Evolutionary conservation across 2,113 vertebrate genomes (phyloP), one percentile per base, ranked within the genome.

Genomic region (Limanda limanda): DNA sequence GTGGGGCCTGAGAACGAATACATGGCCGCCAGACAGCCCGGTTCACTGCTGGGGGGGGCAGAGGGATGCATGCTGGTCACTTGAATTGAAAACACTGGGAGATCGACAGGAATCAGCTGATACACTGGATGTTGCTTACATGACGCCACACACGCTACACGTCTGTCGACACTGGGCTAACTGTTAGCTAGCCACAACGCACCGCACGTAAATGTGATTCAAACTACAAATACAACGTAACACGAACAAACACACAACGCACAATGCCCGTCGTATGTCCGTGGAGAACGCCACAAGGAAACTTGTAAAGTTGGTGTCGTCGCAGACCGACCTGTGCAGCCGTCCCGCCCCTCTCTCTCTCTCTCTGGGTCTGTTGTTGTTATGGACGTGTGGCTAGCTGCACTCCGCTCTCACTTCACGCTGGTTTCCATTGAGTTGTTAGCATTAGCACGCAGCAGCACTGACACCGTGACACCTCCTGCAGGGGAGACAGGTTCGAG

Each of bases 1-100:
- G 79, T 81, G 62, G 89, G 86, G 54, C 88, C 84, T 42, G 91
- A 83, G 40, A 93, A 90, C 6, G 92, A 76, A 65, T 87, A 93
- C 90, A 93, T 84, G 73, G 85, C 84, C 24, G 93, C 87, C 66
- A 92, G 74, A 37, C 87, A 91, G 6, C 89, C 87, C 77, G 92
- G 24, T 35, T 87, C 83, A 15, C 82, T 83, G 79, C 78, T 83
- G 25, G 87, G 63, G 20, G 89, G 69, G 31, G 78, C 82, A 35
- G 90, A 71, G 15, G 86, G 92, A 57, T 93, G 92, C 91, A 94
- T 90, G 37, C 10, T 58, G 68, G 48, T 70, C 52, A 70, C 66
- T 57, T 59, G n/a, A 21, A 9, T 54, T n/a, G 51, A 42, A 1
- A 42, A 42, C 40, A 13, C 40, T 42, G 12, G 47, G 13, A 40